phyloP scores from a whole-genome alignment of 2,888 invertebrate species.

The Caenorhabditis uteleia region DNA sequence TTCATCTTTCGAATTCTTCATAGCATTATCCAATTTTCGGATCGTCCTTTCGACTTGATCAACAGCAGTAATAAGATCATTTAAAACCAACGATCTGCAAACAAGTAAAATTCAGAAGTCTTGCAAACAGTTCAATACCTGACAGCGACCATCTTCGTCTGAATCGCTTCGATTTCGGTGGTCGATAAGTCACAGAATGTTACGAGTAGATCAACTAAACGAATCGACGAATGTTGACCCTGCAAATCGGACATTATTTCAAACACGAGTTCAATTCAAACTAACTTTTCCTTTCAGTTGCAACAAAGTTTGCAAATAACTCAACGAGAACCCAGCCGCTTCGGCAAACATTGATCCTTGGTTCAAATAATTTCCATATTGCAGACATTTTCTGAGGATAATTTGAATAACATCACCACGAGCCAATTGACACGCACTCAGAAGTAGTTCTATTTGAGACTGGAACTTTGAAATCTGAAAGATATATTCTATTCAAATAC shows the following conservation, averaged over 20 bases:
- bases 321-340: constrained; percentile 34
- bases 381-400: constrained; percentile 30
- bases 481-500: background rate
- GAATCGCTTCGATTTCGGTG: constrained; percentile 19
- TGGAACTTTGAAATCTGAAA: constrained; percentile 32
- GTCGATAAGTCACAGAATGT: constrained; percentile 25
- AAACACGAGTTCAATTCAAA: background rate
- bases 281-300: constrained; percentile 32
- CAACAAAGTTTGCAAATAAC: constrained; percentile 25
- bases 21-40: constrained; percentile 16
- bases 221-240: constrained; percentile 19
- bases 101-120: too few species aligned
- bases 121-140: too few species aligned
- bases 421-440: constrained; percentile 18
- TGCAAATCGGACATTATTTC: background rate
- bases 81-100: constrained; percentile 17
- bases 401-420: constrained; percentile 27
- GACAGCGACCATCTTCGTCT: constrained; percentile 14
- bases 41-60: constrained; percentile 17
- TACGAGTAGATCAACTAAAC: constrained; percentile 27
- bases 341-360: constrained; percentile 42
- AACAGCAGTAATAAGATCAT: constrained; percentile 27
- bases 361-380: constrained; percentile 41
- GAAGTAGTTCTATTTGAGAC: constrained; percentile 16
- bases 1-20: constrained; percentile 27